Evolutionary conservation across 2,113 vertebrate genomes (phyloP), one percentile per base, ranked within the genome.

Genomic region (Vimba vimba): DNA sequence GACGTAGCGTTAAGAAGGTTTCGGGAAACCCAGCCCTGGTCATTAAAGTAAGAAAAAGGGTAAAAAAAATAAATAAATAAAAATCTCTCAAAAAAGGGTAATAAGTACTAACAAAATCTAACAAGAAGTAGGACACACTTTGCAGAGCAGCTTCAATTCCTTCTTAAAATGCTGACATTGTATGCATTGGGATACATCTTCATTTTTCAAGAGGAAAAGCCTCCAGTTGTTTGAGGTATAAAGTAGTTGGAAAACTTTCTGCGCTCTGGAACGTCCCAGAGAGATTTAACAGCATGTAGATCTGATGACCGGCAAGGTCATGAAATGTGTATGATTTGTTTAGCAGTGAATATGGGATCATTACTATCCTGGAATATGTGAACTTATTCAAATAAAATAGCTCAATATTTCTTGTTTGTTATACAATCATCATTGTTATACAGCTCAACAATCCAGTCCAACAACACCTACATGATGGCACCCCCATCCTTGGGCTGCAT

Each of bases 161-260:
- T 15, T 25, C n/a, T 25, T 47, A 10, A 47, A 47, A 47, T 17
- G 75, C 27, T n/a, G 52, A 25, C 71, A 47, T n/a, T 6, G 39
- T 47, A 8, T 60, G 33, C 21, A 15, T 60, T 79, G 15, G 30
- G 77, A 60, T 60, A 3, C 21, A 36, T n/a, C 19, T 23, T 15
- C 11, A 60, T 79, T 79, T 30, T n/a, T n/a, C n/a, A n/a, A n/a
- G n/a, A n/a, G n/a, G n/a, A n/a, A n/a, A n/a, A n/a, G n/a, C n/a
- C 59, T 78, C 33, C n/a, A n/a, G 45, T 78, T 36, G 45, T 78
- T 36, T 59, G 27, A 78, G 50, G 50, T n/a, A 57, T 78, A 9
- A 57, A 55, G 19, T 33, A 74, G 52, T 10, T 84, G 52, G 43
- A 47, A 59, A 77, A 33, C 45, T 64, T 62, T 62, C 43, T 55